These are phyloP conservation scores for Lordiphosa clarofinis DNA, from an alignment of 1,140 invertebrate genomes.

Conservation along the genomic window DNA sequence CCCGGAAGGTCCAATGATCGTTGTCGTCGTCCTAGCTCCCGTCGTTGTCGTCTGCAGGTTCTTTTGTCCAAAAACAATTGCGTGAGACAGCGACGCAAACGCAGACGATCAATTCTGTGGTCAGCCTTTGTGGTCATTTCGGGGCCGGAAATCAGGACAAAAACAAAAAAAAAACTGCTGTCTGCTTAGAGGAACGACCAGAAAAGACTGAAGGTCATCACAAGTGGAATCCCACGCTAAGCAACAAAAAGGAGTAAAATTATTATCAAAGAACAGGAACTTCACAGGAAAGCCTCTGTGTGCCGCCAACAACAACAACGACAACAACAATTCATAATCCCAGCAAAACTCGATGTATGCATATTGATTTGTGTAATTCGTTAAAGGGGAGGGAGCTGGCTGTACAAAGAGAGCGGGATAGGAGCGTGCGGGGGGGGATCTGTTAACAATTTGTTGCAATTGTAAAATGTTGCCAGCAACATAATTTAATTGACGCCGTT, in stretches of 20 bases:
- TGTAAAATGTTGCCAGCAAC: constrained; percentile 73
- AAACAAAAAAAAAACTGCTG: neutral
- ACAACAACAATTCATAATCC: neutral
- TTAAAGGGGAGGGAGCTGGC: neutral
- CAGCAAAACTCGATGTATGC: neutral
- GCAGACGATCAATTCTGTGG: constrained; percentile 15
- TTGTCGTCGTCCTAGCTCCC: too few relatives aligned
- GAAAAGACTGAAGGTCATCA: constrained; percentile 54
- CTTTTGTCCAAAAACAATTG: constrained; percentile 37
- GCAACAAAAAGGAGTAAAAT: constrained; percentile 31
- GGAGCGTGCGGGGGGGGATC: neutral
- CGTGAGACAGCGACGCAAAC: constrained; percentile 37
- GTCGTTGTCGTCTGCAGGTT: constrained; percentile 28
- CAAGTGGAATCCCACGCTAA: constrained; percentile 58
- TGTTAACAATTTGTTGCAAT: constrained; percentile 77
- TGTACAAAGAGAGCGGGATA: neutral
- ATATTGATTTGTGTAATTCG: constrained; percentile 58
- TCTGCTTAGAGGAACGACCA: too few relatives aligned
- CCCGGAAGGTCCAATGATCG: constrained; percentile 42
- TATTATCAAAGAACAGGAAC: too few relatives aligned
- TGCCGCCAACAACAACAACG: too few relatives aligned
- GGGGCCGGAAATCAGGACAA: constrained; percentile 32
- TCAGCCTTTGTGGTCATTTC: constrained; percentile 51
- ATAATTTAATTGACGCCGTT: constrained; percentile 77
- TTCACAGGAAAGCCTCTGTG: neutral